Conservation (phyloP, 2,113 vertebrate genomes). For the Terrapene triunguis region DNA sequence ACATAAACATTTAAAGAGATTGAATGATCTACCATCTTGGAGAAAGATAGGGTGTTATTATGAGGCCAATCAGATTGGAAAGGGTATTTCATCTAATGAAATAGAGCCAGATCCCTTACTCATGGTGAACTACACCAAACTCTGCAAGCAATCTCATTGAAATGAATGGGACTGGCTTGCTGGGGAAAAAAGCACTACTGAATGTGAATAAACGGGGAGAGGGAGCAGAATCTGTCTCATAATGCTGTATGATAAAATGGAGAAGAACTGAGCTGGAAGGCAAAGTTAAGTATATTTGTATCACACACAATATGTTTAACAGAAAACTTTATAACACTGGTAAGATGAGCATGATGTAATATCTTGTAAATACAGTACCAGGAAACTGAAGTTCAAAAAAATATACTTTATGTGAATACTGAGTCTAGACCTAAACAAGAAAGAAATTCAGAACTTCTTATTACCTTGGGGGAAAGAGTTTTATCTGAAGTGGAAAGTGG, state of each 20-base stretch:
- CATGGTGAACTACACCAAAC: neutral
- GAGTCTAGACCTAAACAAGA: constrained; percentile 13
- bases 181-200: neutral
- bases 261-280: neutral
- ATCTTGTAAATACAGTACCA: neutral
- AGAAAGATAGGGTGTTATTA: neutral
- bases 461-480: neutral
- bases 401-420: neutral
- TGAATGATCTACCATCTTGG: neutral
- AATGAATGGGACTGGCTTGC: neutral
- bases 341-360: neutral
- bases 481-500: constrained; percentile 14
- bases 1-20: neutral
- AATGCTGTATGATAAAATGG: neutral
- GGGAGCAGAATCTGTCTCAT: neutral
- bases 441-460: constrained; percentile 24
- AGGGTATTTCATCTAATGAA: neutral
- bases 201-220: neutral
- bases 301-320: neutral
- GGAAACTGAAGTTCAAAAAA: neutral
- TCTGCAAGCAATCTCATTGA: neutral
- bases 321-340: neutral
- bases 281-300: neutral
- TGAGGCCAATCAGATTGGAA: neutral
- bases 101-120: neutral